Evolutionary conservation across 2,797 vertebrate genomes (phyloP).

Genomic region (Garrulus glandarius): DNA sequence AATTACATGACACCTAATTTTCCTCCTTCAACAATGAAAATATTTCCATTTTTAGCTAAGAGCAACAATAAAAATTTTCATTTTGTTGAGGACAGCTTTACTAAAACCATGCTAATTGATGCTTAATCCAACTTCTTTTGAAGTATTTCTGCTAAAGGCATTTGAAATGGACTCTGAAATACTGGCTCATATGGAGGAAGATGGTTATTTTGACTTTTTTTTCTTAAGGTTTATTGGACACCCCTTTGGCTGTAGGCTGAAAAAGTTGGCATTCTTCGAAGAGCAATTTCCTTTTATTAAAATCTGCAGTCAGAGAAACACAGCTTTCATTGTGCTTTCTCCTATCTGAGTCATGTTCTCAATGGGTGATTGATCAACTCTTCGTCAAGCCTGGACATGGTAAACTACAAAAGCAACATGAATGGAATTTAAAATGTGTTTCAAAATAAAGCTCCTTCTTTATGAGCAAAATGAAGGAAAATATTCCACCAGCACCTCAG

Average conservation of each 20-base stretch:
- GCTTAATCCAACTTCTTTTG: not conserved
- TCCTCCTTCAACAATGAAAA: not conserved
- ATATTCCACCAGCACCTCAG: not conserved
- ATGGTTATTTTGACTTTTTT: not conserved
- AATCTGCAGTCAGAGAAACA: not conserved
- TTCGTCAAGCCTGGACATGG: not conserved
- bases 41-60: not conserved
- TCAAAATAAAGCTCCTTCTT: not conserved
- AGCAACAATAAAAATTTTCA: not conserved
- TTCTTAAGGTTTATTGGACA: not conserved
- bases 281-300: constrained; percentile 8
- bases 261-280: not conserved
- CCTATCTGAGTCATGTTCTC: not conserved
- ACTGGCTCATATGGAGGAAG: not conserved
- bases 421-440: not conserved
- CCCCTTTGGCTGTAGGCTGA: not conserved
- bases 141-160: not conserved
- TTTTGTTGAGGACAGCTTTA: not conserved
- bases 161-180: not conserved
- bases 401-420: not conserved
- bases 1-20: not conserved
- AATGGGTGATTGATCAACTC: not conserved
- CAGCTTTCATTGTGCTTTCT: not conserved
- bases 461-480: not conserved
- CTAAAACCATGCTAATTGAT: not conserved